Conservation (phyloP, 2,113 vertebrate species). For the Anolis carolinensis region DNA sequence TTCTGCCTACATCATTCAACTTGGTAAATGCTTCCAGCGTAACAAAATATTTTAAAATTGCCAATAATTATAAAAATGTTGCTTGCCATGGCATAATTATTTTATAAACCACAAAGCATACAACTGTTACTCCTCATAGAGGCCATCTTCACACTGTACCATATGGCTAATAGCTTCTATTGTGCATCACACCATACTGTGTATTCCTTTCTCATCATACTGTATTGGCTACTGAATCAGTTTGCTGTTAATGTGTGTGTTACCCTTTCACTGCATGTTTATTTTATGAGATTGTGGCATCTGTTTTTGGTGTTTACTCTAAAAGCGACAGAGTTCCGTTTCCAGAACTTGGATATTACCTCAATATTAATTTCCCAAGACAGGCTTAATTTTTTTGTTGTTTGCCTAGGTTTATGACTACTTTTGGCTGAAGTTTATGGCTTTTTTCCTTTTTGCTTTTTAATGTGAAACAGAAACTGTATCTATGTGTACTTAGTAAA, state of each 20-base stretch:
- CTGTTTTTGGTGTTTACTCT: slow-evolving; percentile 76
- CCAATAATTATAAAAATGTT: slow-evolving; percentile 77
- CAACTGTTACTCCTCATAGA: slow-evolving; percentile 74
- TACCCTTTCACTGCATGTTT: slow-evolving; percentile 82
- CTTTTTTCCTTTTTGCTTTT: slow-evolving; percentile 48
- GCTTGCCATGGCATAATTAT: slow-evolving; percentile 81
- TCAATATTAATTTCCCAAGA: slow-evolving; percentile 71
- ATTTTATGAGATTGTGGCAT: slow-evolving; percentile 80
- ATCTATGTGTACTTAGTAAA: background rate
- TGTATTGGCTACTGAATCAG: slow-evolving; percentile 74
- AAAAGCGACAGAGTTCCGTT: slow-evolving; percentile 71
- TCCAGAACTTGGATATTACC: slow-evolving; percentile 66
- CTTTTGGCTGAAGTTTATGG: slow-evolving; percentile 49
- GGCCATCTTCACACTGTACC: slow-evolving; percentile 77
- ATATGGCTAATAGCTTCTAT: slow-evolving; percentile 81
- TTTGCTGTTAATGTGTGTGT: slow-evolving; percentile 76
- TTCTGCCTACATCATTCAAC: slow-evolving; percentile 60
- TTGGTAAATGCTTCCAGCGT: slow-evolving; percentile 69
- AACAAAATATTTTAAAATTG: slow-evolving; percentile 78
- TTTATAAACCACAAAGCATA: slow-evolving; percentile 81
- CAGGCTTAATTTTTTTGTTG: slow-evolving; percentile 62
- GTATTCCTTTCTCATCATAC: slow-evolving; percentile 73
- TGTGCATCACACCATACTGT: slow-evolving; percentile 77
- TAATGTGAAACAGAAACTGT: slow-evolving; percentile 1
- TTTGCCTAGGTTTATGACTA: slow-evolving; percentile 42